Percentiles rank a stretch among this genome's conserved stretches.
Evolutionary conservation across 2,888 invertebrate genomes (phyloP).

Genomic region (Drosophila limbata): DNA sequence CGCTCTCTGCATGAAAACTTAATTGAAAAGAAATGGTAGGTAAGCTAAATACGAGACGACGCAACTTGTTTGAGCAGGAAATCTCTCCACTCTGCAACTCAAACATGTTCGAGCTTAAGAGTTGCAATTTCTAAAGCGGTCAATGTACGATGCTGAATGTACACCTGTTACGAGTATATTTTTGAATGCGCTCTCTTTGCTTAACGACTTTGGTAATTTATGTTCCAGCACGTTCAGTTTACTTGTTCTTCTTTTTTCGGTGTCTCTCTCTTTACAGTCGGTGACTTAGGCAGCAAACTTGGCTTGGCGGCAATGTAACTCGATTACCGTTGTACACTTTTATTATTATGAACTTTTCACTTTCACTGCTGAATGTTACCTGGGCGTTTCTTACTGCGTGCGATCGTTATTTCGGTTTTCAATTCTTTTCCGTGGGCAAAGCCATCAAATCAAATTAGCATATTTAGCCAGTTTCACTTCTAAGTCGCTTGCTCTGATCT

Average conservation of each 20-base stretch:
- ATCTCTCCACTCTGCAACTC: constrained; percentile 63
- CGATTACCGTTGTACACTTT: constrained; percentile 55
- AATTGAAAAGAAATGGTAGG: constrained; percentile 60
- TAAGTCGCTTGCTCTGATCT: constrained; percentile 17
- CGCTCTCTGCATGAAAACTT: constrained; percentile 30
- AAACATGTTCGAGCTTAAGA: constrained; percentile 61
- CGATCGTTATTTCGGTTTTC: constrained; percentile 29
- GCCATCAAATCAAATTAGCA: constrained; percentile 31
- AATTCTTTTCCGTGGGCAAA: constrained; percentile 34
- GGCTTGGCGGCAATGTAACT: constrained; percentile 40
- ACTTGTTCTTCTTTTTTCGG: constrained; percentile 3
- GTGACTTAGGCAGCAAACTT: constrained; percentile 1
- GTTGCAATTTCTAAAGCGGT: constrained; percentile 54
- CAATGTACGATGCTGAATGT: constrained; percentile 68
- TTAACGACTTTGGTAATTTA: constrained; percentile 44
- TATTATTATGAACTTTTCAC: constrained; percentile 54
- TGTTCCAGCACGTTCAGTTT: constrained; percentile 32
- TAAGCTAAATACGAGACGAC: constrained; percentile 33
- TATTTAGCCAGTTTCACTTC: constrained; percentile 31
- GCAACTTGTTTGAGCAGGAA: constrained; percentile 25
- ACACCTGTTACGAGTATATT: constrained; percentile 54
- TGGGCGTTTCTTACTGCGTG: constrained; percentile 29
- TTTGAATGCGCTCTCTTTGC: constrained; percentile 29
- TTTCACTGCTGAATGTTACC: constrained; percentile 53
- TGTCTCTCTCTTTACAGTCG: constrained; percentile 7